Conservation (phyloP, 2,888 invertebrate species). For the Trisateles emortualis region DNA sequence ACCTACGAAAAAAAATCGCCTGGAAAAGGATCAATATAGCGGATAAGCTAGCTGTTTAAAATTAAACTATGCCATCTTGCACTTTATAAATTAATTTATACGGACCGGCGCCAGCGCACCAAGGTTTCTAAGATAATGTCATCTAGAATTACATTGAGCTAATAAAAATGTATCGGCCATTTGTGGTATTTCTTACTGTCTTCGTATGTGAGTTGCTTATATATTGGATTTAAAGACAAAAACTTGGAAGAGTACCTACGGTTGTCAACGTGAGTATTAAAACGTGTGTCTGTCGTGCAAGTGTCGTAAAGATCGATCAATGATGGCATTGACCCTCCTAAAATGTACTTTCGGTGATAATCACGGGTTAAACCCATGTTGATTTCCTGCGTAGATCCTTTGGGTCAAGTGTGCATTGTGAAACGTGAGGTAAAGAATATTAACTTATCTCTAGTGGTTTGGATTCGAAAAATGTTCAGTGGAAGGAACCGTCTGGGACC, state of each 20-base stretch:
- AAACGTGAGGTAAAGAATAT: too few species aligned
- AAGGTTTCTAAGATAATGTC: slow-evolving; percentile 37
- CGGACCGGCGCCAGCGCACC: slow-evolving; percentile 34
- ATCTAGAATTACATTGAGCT: slow-evolving; percentile 39
- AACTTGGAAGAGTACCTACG: background rate
- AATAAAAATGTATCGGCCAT: slow-evolving; percentile 31
- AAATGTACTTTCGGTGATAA: slow-evolving; percentile 3
- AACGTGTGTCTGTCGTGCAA: slow-evolving; percentile 9
- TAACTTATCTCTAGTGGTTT: too few species aligned
- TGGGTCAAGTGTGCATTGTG: too few species aligned
- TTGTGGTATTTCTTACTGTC: background rate
- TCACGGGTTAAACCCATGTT: slow-evolving; percentile 6
- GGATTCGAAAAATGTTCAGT: too few species aligned
- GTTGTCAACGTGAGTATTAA: slow-evolving; percentile 1
- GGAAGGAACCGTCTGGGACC: too few species aligned
- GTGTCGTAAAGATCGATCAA: slow-evolving; percentile 10
- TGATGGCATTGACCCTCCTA: slow-evolving; percentile 19
- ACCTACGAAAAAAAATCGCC: too few species aligned
- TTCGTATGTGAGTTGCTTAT: background rate
- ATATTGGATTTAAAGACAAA: background rate
- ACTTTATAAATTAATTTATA: slow-evolving; percentile 45
- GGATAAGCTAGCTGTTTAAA: background rate
- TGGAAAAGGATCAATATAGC: too few species aligned
- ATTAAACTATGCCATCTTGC: background rate
- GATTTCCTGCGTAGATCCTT: too few species aligned